Evolutionary conservation across 2,113 vertebrate genomes (phyloP).

Genomic region (Brevimyrus niger): DNA sequence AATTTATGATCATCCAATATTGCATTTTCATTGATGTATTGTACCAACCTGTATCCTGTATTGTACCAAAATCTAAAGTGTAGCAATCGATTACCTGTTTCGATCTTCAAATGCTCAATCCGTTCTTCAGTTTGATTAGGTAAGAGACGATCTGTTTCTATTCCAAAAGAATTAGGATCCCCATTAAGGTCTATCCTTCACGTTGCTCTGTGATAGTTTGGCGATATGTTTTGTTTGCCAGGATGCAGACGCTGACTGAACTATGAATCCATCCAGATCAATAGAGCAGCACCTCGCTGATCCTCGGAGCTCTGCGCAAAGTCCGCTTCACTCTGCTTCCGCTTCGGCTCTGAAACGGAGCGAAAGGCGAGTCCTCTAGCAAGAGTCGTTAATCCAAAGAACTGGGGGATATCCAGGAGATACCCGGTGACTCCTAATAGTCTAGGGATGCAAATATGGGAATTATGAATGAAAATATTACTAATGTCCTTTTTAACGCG

Average conservation of each 20-base stretch:
- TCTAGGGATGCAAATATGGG: background rate
- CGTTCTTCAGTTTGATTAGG: slow-evolving; percentile 15
- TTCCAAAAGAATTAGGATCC: slow-evolving; percentile 33
- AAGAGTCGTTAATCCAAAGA: slow-evolving; percentile 24
- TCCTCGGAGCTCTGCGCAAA: slow-evolving; percentile 41
- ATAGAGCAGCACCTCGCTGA: slow-evolving; percentile 38
- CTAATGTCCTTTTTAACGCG: background rate
- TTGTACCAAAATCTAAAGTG: background rate
- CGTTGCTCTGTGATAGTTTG: slow-evolving; percentile 21
- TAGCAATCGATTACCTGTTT: slow-evolving; percentile 20
- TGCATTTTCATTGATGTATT: background rate
- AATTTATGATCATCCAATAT: background rate
- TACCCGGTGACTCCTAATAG: background rate
- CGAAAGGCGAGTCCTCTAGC: slow-evolving; percentile 10
- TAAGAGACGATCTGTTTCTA: slow-evolving; percentile 32
- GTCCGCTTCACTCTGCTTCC: slow-evolving; percentile 40
- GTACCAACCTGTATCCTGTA: background rate
- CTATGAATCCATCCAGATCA: slow-evolving; percentile 50
- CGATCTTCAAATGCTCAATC: slow-evolving; percentile 27
- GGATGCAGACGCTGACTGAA: background rate
- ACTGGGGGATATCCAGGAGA: background rate
- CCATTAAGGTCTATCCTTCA: slow-evolving; percentile 37
- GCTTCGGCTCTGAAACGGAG: background rate
- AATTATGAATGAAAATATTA: background rate
- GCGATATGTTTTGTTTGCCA: slow-evolving; percentile 11